Evolutionary conservation across 35 echinoderm and acorn worm genomes (phyloP).

Genomic region (Diadema setosum): DNA sequence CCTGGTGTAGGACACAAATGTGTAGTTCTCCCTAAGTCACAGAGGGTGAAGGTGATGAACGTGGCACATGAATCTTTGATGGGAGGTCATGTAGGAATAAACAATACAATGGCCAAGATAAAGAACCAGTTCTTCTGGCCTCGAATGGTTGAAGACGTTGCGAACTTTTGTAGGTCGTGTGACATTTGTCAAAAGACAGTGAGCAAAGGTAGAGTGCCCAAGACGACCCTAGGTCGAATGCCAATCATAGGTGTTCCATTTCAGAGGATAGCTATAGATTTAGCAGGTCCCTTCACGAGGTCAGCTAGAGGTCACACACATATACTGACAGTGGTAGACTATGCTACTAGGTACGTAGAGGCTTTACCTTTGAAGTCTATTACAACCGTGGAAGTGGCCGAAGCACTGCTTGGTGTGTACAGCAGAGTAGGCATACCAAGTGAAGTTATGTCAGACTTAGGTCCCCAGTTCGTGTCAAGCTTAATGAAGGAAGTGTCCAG

Average conservation of each 20-base stretch:
- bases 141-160: constrained; percentile 13
- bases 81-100: constrained; percentile 17
- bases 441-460: constrained; percentile 38
- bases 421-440: constrained; percentile 38
- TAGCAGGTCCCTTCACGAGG: background rate
- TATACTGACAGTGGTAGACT: constrained; percentile 60
- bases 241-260: constrained; percentile 56
- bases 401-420: constrained; percentile 45
- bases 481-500: too few relatives aligned
- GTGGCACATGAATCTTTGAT: constrained; percentile 20
- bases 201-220: constrained; percentile 15
- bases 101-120: constrained; percentile 30
- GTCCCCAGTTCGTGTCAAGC: too few relatives aligned
- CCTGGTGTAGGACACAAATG: background rate
- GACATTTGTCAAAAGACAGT: constrained; percentile 57
- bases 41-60: background rate
- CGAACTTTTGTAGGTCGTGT: constrained; percentile 42
- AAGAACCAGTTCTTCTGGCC: constrained; percentile 55
- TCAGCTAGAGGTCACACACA: constrained; percentile 5
- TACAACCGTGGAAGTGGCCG: constrained; percentile 38
- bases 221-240: constrained; percentile 53
- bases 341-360: constrained; percentile 62
- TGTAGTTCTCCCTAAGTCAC: background rate
- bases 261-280: constrained; percentile 26
- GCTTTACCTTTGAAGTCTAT: constrained; percentile 37